Evolutionary conservation across 2,113 vertebrate genomes (phyloP).

Genomic region (Malurus elegans): DNA sequence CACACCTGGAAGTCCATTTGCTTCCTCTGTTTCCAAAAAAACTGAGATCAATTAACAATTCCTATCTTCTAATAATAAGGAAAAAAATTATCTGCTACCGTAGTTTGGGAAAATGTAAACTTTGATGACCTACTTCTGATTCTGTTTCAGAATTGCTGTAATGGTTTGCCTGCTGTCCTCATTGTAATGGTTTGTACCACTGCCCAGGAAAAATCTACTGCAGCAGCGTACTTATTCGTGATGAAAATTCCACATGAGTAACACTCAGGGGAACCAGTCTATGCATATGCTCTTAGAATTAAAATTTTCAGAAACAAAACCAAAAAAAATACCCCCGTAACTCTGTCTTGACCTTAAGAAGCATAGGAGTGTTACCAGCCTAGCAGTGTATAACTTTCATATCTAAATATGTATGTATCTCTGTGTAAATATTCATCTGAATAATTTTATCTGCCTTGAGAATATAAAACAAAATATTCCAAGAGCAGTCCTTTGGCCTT

Average conservation of each 20-base stretch:
- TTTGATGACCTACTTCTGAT: neutral
- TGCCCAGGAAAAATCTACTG: slow-evolving; percentile 2
- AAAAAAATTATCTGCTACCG: neutral
- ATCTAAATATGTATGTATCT: neutral
- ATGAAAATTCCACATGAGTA: slow-evolving; percentile 15
- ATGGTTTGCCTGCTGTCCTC: neutral
- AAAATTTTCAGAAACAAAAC: neutral
- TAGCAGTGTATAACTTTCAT: neutral
- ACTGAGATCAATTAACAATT: neutral
- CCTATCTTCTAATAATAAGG: neutral
- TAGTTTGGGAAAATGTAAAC: neutral
- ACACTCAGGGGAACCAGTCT: neutral
- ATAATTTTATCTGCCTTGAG: neutral
- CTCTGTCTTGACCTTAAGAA: neutral
- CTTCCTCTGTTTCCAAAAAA: neutral
- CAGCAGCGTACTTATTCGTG: neutral
- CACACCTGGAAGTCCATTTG: neutral
- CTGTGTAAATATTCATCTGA: neutral
- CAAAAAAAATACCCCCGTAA: neutral
- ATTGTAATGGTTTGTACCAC: neutral
- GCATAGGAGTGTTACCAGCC: neutral
- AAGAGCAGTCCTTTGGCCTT: neutral
- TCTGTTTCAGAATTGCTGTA: neutral
- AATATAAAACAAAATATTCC: neutral
- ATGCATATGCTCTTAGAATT: neutral